Evolutionary conservation across 1,140 invertebrate genomes (phyloP), one percentile per base, ranked within the genome.

Genomic region (Capitella teleta): DNA sequence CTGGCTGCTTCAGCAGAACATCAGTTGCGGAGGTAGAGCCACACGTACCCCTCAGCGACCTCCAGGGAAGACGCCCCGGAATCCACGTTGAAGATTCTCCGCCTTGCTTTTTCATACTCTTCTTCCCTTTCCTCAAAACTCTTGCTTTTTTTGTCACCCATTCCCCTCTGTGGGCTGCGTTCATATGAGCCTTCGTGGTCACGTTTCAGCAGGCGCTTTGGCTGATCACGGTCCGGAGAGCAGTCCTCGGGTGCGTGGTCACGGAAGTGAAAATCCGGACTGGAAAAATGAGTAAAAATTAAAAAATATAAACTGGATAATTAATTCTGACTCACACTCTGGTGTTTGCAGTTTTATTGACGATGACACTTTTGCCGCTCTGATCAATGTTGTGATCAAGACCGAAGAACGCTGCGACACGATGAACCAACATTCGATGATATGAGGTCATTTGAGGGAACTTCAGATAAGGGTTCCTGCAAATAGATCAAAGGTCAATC

Each of bases 321-420:
- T 10, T n/a, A 44, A 2, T 8, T 23, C 16, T 32, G 19, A 63
- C 69, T 69, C 61, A 76, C 72, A 88, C 79, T 59, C 85, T 73
- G 43, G 84, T 87, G 55, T 78, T 79, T 60, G 82, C 82, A 6
- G 84, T 86, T 54, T 81, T 80, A 61, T 80, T 86, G 0, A 92
- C 86, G 49, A 91, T 80, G 1, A 96, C 88, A 56, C 81, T 81
- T 57, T 82, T 82, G 43, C 87, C 87, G 28, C 83, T 82, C 56
- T 81, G 78, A 73, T 95, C 90, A 21, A 94, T 82, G 67, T 92
- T 92, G 67, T 95, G 91, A 50, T 92, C 87, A 74, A 96, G 82
- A 37, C 89, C 87, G 70, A 93, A 94, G 62, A 86, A 89, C 34
- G 87, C 86, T 2, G 90, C 87, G 34, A 88, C 85, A 23, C 90